Percentiles rank a stretch among this genome's conserved stretches.
Conservation (phyloP, 2,113 vertebrate genomes). For the Gulo gulo region DNA sequence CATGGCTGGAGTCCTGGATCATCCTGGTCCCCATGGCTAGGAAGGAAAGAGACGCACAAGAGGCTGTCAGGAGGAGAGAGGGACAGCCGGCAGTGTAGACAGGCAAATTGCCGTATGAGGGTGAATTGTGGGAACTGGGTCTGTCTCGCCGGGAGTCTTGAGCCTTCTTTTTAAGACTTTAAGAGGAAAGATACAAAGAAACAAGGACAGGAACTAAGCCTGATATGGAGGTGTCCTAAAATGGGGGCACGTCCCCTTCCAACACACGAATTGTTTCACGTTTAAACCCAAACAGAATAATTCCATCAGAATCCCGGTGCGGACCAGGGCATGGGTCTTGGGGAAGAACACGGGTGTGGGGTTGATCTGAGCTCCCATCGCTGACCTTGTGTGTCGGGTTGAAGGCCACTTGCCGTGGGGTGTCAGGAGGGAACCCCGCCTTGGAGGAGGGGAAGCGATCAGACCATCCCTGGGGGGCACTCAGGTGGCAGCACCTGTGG, state of each 20-base stretch:
- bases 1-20: neutral
- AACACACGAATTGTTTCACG: neutral
- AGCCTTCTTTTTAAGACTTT: neutral
- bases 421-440: neutral
- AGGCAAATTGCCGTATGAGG: accelerated
- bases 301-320: neutral
- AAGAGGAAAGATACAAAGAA: neutral
- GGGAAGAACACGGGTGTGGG: neutral
- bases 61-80: neutral
- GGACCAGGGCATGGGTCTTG: neutral
- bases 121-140: neutral
- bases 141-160: neutral
- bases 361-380: neutral
- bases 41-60: neutral
- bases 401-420: neutral
- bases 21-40: neutral
- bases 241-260: neutral
- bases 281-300: neutral
- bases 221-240: neutral
- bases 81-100: accelerated
- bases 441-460: neutral
- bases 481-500: neutral
- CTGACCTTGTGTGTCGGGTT: too few relatives aligned
- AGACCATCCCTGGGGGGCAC: neutral
- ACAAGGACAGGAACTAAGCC: neutral